phyloP scores from a whole-genome alignment of 2,888 invertebrate species.

The Amphimallon solstitiale region DNA sequence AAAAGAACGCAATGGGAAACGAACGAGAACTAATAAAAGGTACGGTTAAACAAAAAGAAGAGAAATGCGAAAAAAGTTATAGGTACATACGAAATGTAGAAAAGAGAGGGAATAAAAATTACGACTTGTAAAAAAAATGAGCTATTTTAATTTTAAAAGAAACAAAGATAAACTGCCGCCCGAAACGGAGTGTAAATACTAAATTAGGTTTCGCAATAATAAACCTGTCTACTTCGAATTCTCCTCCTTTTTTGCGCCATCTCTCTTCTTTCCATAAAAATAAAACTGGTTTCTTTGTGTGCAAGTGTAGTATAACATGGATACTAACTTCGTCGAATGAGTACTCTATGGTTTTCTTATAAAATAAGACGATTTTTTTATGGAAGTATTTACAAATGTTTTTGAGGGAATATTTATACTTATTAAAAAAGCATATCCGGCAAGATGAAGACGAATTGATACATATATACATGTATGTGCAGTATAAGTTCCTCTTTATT shows the following conservation, averaged over 20 bases:
- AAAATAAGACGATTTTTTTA: too few relatives aligned
- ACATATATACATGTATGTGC: too few relatives aligned
- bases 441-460: too few relatives aligned
- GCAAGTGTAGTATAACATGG: not conserved
- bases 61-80: not conserved
- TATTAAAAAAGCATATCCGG: too few relatives aligned
- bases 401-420: too few relatives aligned
- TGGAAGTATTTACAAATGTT: too few relatives aligned
- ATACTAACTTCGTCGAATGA: not conserved
- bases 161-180: conserved; percentile 40
- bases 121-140: conserved; percentile 37
- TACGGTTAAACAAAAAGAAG: conserved; percentile 18
- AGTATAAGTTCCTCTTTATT: too few relatives aligned
- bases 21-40: conserved; percentile 20
- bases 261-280: conserved; percentile 39
- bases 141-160: conserved; percentile 42
- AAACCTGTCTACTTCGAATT: conserved; percentile 38
- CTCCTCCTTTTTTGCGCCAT: conserved; percentile 18
- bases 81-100: conserved; percentile 34
- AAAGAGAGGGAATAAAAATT: conserved; percentile 24
- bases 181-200: conserved; percentile 36
- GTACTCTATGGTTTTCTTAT: too few relatives aligned
- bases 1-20: not conserved
- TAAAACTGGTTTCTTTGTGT: conserved; percentile 44
- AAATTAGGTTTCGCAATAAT: conserved; percentile 41